phyloP scores from a whole-genome alignment of 2,797 vertebrate genomes.

The Gadopsis marmoratus region DNA sequence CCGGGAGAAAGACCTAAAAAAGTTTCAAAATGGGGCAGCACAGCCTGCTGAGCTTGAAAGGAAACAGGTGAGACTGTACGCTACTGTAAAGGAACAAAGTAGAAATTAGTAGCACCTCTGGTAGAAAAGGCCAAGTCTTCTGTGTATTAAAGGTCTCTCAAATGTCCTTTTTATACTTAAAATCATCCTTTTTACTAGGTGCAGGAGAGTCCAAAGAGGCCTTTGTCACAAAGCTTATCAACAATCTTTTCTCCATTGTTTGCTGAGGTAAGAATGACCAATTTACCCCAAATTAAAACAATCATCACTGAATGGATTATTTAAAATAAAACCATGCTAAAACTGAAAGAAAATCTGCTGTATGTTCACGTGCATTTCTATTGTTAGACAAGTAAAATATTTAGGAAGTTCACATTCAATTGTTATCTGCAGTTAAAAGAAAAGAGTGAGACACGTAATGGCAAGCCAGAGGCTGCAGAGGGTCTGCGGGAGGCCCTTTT shows the following conservation, averaged over 20 bases:
- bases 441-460: constrained; percentile 89
- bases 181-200: constrained; percentile 72
- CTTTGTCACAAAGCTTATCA: constrained; percentile 92
- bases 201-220: constrained; percentile 89
- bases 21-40: constrained; percentile 87
- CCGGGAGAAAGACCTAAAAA: constrained; percentile 88
- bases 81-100: background rate
- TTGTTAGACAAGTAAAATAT: background rate
- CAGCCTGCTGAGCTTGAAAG: constrained; percentile 81
- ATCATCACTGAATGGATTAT: background rate
- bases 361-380: background rate
- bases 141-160: background rate
- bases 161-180: constrained; percentile 2
- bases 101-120: background rate
- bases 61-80: constrained; percentile 41
- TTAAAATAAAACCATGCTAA: background rate
- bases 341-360: background rate
- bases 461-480: constrained; percentile 91
- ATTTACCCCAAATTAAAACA: constrained; percentile 1
- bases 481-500: constrained; percentile 91
- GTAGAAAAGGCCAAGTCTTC: background rate
- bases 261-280: constrained; percentile 87
- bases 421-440: constrained; percentile 88
- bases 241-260: constrained; percentile 95
- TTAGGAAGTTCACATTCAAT: background rate